Base-by-base conservation (phyloP, 2,113 vertebrate genomes). In the Haemorhous mexicanus region DNA sequence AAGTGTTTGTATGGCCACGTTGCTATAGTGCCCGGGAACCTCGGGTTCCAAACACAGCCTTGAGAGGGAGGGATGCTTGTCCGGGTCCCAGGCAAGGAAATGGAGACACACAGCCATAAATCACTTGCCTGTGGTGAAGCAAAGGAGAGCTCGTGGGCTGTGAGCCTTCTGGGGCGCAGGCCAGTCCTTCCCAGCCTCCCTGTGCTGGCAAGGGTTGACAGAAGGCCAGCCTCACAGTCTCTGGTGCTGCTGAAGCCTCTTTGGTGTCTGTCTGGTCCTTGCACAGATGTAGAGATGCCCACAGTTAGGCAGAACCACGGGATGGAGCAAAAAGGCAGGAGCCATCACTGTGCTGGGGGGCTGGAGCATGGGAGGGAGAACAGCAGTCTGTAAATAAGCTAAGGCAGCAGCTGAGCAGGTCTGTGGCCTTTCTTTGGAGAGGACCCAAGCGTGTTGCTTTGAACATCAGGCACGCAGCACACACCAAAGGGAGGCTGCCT, bases 271-370 rank as follows among this genome's bases (percentile, higher is more conserved):
- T 39, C 30, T 67, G n/a, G 23, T 87, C 33, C 52, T 67, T 55
- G 24, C 47, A 9, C 17, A 37, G 69, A 33, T 5, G 1, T 7
- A 16, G 37, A 17, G 84, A 37, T 55, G 61, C 46, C 28, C 6
- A 0, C 2, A 7, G 37, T 24, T 2, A 1, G 35, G 43, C 22
- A 87, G 61, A 26, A 50, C 37, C 61, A n/a, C 0, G 0, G 68
- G 43, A 66, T 62, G 43, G 74, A 61, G 9, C 56, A 63, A 37
- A 70, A 33, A 50, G 46, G 47, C 1, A 0, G 55, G 43, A 95
- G 13, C 39, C 52, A 46, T 55, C 24, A 0, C 76, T 44, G 13
- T 53, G 32, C 50, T 70, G 43, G 33, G 67, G 50, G 22, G 37
- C 47, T 63, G 55, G 26, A 82, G 35, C 35, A 39, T 0, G 2